phyloP scores from a whole-genome alignment of 1,140 invertebrate genomes.

The Trachymyrmex cornetzi region DNA sequence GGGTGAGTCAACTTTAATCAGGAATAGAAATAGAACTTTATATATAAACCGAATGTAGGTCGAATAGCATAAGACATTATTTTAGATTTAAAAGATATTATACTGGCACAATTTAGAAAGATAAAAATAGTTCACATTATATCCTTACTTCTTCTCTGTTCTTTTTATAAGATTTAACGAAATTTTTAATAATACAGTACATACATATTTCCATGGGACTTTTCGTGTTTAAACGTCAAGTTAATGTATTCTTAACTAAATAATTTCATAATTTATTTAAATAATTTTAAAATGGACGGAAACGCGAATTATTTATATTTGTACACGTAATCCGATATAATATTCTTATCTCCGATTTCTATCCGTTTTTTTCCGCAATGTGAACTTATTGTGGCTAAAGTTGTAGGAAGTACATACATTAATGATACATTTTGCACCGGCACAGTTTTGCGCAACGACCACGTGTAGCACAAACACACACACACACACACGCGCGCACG shows the following conservation, averaged over 20 bases:
- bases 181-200: neutral
- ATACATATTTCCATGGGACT: neutral
- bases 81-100: neutral
- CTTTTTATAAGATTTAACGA: neutral
- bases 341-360: neutral
- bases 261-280: neutral
- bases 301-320: neutral
- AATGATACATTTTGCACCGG: neutral
- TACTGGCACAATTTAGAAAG: neutral
- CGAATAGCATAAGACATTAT: neutral
- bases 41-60: neutral
- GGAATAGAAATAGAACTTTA: neutral
- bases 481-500: too few species aligned
- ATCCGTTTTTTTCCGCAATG: neutral
- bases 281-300: neutral
- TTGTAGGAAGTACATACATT: neutral
- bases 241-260: constrained; percentile 9
- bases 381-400: neutral
- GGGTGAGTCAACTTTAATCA: constrained; percentile 33
- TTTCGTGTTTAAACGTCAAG: neutral
- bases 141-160: neutral
- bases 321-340: neutral
- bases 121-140: neutral
- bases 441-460: neutral
- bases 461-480: neutral